Base-by-base conservation (phyloP, 2,113 vertebrate genomes). In the Ursus arctos region DNA sequence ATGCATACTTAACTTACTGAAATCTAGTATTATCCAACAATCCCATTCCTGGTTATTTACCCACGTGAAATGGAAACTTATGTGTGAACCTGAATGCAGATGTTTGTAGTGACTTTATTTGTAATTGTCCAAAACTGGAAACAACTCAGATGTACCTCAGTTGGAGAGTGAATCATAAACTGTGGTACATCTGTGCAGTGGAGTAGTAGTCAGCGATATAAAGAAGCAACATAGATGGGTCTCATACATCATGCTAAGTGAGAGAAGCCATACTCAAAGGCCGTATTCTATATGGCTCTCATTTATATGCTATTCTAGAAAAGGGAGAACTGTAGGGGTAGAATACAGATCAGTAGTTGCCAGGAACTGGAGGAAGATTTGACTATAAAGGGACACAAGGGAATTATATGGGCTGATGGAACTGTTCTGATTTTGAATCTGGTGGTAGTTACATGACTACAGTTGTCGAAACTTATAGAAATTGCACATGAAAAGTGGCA, bases 371-470 rank as follows among this genome's bases (percentile, higher is more conserved):
- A 67, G 51, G 19, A n/a, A 1, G 43, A 8, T 4, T 43, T 24
- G 26, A n/a, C 31, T 77, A 1, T 63, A 26, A 49, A 79, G 13
- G 26, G 36, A 19, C 47, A 51, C 3, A 7, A 36, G 36, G 4
- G 16, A 55, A 26, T 40, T 69, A 13, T 49, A 0, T 43, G 26
- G 10, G 5, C 47, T 49, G 5, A 13, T 19, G 55, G 16, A 24
- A 47, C 43, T 85, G 10, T 69, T 95, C n/a, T 61, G 2, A 33
- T 61, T 82, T 88, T 91, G 65, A 36, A 40, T 87, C 51, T 93
- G 19, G 33, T 82, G n/a, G 49, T 71, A 7, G 7, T 93, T 92
- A 53, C 4, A 51, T 77, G 22, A 24, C n/a, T 76, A 21, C 55
- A 11, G 59, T 90, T 87, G n/a, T 86, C 43, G 77, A 93, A 47